Base-by-base conservation (phyloP, 2,888 invertebrate species). In the Choristoneura rosaceana region DNA sequence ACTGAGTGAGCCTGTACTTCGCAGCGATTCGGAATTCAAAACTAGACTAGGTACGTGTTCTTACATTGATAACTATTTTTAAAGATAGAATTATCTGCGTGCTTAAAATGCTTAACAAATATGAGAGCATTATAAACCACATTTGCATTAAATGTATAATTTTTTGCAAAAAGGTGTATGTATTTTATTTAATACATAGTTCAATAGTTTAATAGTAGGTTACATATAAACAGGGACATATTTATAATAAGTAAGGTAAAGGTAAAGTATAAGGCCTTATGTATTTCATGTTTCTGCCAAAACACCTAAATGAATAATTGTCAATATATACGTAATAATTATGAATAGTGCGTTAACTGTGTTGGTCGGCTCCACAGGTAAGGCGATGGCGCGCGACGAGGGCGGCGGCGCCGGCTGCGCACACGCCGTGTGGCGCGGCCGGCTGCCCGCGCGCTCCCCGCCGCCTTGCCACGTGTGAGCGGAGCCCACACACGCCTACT, bases 381-480 rank as follows among this genome's bases (percentile, higher is more conserved):
- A 87, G 91, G 90, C 91, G 91, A 85, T 90, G 76, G 82, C 84
- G 84, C 82, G 85, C 80, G 81, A 81, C 79, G 87, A 79, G 79
- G 82, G 77, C 78, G 82, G 76, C 75, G 69, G 70, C 69, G 65
- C 62, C 71, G 71, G 61, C 63, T 71, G 69, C 74, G 69, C 60
- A 55, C 74, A 69, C 65, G 67, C 84, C 70, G 87, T 88, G 80
- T 91, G 91, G 91, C 90, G 90, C 76, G 90, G 89, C 76, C 87
- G 90, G 73, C 80, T 89, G 80, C 87, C 90, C 77, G 87, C 89
- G 81, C 91, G 90, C 82, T 88, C 88, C 79, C 91, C 90, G 81
- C 91, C 90, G 70, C 87, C 89, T 77, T 88, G 90, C 87, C 88
- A 87, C 85, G 89, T 91, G 84, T 88, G 84, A 90, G 81, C 78